Percentiles rank a stretch among this genome's conserved stretches.
Conservation (phyloP, 2,797 vertebrate species). For the Decapterus maruadsi region DNA sequence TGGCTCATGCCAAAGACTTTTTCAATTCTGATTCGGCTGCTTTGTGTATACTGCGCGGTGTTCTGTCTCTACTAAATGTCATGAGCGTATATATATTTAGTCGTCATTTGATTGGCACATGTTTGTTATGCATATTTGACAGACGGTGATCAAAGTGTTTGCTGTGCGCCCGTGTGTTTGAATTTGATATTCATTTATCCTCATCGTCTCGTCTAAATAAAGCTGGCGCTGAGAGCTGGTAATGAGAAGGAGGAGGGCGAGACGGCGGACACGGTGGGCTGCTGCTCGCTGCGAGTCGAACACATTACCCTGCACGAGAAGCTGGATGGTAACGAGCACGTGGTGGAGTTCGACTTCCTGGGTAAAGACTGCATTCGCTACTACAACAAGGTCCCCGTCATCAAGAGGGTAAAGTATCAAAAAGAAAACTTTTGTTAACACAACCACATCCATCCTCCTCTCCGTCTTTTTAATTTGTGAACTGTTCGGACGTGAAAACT, state of each 20-base stretch:
- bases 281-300: constrained; percentile 88
- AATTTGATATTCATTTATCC: constrained; percentile 32
- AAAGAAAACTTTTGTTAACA: neutral
- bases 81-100: constrained; percentile 2
- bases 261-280: constrained; percentile 88
- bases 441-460: neutral
- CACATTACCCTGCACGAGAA: constrained; percentile 83
- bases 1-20: constrained; percentile 31
- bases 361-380: constrained; percentile 89
- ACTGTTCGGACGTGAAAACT: neutral
- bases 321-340: constrained; percentile 76
- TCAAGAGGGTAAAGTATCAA: constrained; percentile 79
- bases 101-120: neutral
- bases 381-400: constrained; percentile 86
- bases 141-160: neutral
- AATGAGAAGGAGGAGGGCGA: constrained; percentile 89
- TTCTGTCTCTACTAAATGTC: neutral
- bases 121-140: constrained; percentile 1
- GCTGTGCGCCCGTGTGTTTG: neutral
- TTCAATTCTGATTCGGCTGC: constrained; percentile 8
- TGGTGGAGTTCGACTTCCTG: constrained; percentile 88
- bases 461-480: neutral
- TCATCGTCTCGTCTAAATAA: constrained; percentile 46
- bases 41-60: neutral
- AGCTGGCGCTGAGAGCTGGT: constrained; percentile 88